phyloP scores from a whole-genome alignment of 2,797 vertebrate species.

The Amphiprion clarkii region DNA sequence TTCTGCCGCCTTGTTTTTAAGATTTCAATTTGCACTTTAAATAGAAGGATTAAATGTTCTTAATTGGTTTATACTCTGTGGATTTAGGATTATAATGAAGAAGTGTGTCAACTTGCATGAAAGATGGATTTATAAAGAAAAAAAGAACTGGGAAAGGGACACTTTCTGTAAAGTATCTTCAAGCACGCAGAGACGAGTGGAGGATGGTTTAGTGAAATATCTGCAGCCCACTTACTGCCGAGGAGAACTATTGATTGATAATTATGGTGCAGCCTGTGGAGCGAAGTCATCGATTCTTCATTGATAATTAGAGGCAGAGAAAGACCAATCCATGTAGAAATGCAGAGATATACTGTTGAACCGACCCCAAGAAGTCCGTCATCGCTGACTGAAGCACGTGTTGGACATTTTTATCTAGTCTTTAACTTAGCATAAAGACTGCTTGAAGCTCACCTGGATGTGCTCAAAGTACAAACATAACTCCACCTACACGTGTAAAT shows the following conservation, averaged over 20 bases:
- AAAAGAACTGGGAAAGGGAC: neutral
- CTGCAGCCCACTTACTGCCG: neutral
- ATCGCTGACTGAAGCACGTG: no score
- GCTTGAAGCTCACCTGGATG: no score
- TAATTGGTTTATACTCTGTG: conserved; percentile 57
- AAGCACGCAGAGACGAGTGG: conserved; percentile 1
- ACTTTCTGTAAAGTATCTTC: conserved; percentile 11
- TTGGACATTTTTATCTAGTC: no score
- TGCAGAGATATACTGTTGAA: neutral
- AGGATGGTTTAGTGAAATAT: neutral
- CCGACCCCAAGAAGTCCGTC: no score
- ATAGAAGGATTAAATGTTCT: conserved; percentile 49
- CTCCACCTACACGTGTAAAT: no score
- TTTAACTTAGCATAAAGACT: no score
- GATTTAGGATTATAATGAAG: conserved; percentile 48
- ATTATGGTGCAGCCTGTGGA: conserved; percentile 1
- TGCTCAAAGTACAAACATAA: no score
- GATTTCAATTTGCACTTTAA: conserved; percentile 52
- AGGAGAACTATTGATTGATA: conserved; percentile 14
- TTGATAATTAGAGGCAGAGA: neutral
- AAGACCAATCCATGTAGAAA: neutral
- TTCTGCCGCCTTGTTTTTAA: conserved; percentile 15
- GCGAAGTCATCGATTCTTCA: neutral
- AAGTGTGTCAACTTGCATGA: conserved; percentile 30
- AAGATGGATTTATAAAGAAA: conserved; percentile 26